phyloP scores from a whole-genome alignment of 2,888 invertebrate species.

The Microctonus hyperodae region DNA sequence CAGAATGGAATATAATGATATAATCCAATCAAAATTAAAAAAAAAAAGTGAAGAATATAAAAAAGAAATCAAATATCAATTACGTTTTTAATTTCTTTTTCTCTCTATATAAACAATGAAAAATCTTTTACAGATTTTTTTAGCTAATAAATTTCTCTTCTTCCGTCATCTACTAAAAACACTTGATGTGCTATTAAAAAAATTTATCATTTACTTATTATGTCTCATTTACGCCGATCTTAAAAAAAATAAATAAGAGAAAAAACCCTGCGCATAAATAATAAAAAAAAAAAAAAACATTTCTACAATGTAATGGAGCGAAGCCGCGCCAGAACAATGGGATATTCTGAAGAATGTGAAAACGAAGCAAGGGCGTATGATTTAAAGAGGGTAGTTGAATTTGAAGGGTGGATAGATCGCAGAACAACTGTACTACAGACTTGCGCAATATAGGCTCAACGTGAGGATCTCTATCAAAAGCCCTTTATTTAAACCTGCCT shows the following conservation, averaged over 20 bases:
- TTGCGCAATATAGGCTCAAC: neutral
- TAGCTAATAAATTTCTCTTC: too few species aligned
- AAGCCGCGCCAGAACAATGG: too few species aligned
- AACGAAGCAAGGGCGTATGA: too few species aligned
- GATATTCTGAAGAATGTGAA: too few species aligned
- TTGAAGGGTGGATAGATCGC: conserved; percentile 24
- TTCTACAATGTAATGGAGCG: too few species aligned
- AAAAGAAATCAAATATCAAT: too few species aligned
- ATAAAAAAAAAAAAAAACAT: neutral
- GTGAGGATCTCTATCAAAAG: conserved; percentile 32
- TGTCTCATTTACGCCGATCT: neutral
- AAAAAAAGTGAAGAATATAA: conserved; percentile 14
- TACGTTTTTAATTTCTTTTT: too few species aligned
- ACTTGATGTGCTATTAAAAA: neutral
- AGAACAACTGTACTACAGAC: neutral
- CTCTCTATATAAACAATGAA: too few species aligned
- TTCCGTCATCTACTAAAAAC: too few species aligned
- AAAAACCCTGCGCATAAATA: neutral
- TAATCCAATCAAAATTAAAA: neutral
- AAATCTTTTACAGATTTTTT: too few species aligned
- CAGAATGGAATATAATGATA: neutral
- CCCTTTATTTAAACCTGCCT: conserved; percentile 39
- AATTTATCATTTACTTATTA: neutral
- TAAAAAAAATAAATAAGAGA: neutral
- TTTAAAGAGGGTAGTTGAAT: conserved; percentile 22